Evolutionary conservation across 92 coral and sea anemone genomes (phyloP), one percentile per base, ranked within the genome.

Genomic region (Zoanthus solanderi): DNA sequence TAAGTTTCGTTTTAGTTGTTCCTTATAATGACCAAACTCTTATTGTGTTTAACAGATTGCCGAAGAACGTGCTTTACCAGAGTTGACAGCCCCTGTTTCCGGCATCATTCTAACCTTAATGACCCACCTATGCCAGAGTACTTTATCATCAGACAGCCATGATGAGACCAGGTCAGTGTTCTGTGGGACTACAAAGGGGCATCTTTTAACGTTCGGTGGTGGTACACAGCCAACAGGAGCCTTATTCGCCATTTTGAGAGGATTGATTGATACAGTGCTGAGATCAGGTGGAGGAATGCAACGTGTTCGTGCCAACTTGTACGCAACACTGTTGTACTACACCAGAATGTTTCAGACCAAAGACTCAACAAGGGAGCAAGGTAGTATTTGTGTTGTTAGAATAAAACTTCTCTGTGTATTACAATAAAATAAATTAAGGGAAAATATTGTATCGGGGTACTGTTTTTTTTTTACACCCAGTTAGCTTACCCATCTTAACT

Each of bases 251-350:
- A 95, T 95, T 17, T 87, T 95, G 54, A 89, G 93, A 91, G 96
- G 99, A 11, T 79, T 97, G 47, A 88, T 97, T 69, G 97, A 97
- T 87, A 92, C 97, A 46, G 95, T 97, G 90, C 87, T 97, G 23
- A 90, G 94, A 48, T 93, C 95, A 29, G 98, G 99, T 71, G 99
- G 99, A 57, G 96, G 96, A 14, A 92, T 89, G 78, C 99, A 95
- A 74, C 87, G 99, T 68, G 99, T 97, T 28, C 92, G 99, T 78
- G 95, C 98, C 66, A 97, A 97, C 88, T 86, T 97, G 91, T 97
- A 97, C 69, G 95, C 97, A 48, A 96, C 98, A 28, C 89, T 97
- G 92, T 80, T 97, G 93, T 92, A 94, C 94, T 97, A 93, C 81
- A 90, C 95, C 95, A 98, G 94, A 68, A 94, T 94, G 85, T 95